A percentile compares a stretch with the other conserved stretches of the same genome.
phyloP scores from a whole-genome alignment of 2,113 vertebrate genomes.

The Phylloscopus trochiloides region DNA sequence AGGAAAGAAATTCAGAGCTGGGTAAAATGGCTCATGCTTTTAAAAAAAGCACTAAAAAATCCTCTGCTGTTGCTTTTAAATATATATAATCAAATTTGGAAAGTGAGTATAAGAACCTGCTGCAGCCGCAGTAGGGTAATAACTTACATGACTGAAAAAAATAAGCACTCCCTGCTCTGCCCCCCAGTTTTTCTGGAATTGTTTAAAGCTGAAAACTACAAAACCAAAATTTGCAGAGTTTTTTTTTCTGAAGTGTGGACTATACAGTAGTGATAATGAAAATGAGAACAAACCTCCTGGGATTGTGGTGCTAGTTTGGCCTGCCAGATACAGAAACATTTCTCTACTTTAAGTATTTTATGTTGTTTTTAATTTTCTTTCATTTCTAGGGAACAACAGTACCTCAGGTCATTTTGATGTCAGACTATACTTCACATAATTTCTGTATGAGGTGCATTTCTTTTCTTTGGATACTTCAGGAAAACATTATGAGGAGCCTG shows the following conservation, averaged over 20 bases:
- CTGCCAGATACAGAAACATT: not conserved
- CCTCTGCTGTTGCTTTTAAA: not conserved
- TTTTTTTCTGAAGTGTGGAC: not conserved
- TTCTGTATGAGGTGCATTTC: not conserved
- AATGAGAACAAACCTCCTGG: not conserved
- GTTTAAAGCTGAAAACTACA: not conserved
- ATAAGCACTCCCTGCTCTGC: rapidly evolving
- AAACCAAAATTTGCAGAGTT: not conserved
- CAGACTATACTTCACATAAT: not conserved
- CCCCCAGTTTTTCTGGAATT: not conserved
- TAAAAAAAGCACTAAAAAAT: not conserved
- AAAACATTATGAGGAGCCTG: not conserved
- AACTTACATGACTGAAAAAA: not conserved
- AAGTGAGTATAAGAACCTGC: not conserved
- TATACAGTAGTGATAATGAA: not conserved
- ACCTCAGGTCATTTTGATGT: not conserved
- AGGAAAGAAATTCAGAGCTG: not conserved
- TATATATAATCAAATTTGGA: not conserved
- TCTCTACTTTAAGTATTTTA: not conserved
- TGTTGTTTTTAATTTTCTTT: not conserved
- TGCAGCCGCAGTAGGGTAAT: not conserved
- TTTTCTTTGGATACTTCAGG: not conserved
- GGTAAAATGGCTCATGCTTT: not conserved
- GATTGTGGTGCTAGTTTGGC: not conserved
- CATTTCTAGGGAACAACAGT: not conserved